Conservation (phyloP, 2,113 vertebrate genomes). For the Stercorarius parasiticus region DNA sequence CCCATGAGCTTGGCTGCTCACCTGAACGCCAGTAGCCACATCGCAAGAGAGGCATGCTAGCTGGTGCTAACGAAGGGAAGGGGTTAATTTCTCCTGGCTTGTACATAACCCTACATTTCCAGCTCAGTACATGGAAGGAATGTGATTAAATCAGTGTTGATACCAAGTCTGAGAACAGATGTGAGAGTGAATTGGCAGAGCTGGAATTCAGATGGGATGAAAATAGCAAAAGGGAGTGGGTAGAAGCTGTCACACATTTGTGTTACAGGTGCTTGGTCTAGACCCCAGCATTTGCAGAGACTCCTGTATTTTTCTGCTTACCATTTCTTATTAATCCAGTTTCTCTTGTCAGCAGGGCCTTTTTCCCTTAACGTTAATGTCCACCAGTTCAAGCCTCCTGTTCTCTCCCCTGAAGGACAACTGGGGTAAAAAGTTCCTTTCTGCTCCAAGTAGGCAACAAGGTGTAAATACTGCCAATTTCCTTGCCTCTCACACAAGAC, state of each 20-base stretch:
- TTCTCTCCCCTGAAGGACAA: not conserved
- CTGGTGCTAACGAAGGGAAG: not conserved
- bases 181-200: conserved; percentile 51
- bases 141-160: conserved; percentile 21
- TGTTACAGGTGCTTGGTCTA: conserved; percentile 55
- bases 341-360: not conserved
- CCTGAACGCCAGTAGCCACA: not conserved
- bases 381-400: not conserved
- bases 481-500: not conserved
- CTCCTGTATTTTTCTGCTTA: not conserved
- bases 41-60: not conserved
- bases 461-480: not conserved
- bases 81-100: conserved; percentile 13
- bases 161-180: conserved; percentile 49
- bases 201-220: conserved; percentile 28
- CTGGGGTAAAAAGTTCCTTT: not conserved
- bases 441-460: not conserved
- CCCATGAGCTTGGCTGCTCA: not conserved
- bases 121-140: conserved; percentile 44
- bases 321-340: not conserved
- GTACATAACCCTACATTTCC: not conserved
- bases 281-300: not conserved
- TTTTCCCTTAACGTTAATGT: not conserved
- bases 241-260: conserved; percentile 26
- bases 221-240: conserved; percentile 52